Percentiles rank a stretch among this genome's conserved stretches.
Conservation (phyloP, 2,113 vertebrate species). For the Sinocyclocheilus grahami region DNA sequence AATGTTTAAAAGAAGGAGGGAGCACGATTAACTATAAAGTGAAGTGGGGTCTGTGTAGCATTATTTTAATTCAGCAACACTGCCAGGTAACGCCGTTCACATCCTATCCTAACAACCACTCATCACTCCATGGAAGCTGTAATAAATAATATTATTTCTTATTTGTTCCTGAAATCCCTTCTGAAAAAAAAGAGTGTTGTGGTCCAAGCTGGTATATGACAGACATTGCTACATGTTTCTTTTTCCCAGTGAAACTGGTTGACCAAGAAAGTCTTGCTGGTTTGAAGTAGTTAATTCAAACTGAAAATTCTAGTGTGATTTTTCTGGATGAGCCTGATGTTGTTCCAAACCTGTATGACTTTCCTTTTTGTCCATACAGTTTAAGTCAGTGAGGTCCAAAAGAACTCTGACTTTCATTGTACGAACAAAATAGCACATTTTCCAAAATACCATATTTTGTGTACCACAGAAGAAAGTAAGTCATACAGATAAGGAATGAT, state of each 20-base stretch:
- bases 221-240: not conserved
- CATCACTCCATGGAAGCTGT: not conserved
- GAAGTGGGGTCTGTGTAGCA: not conserved
- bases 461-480: not conserved
- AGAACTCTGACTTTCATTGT: not conserved
- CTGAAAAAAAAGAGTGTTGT: not conserved
- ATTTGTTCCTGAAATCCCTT: not conserved
- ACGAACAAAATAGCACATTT: not conserved
- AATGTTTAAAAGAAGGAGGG: not conserved
- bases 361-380: not conserved
- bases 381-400: not conserved
- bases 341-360: conserved; percentile 1
- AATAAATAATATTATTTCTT: not conserved
- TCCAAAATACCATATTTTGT: not conserved
- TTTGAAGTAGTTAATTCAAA: not conserved
- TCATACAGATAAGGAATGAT: not conserved
- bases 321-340: not conserved
- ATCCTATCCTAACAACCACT: not conserved
- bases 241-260: not conserved
- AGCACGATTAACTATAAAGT: not conserved
- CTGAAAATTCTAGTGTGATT: not conserved
- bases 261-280: not conserved
- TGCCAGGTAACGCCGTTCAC: not conserved
- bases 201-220: not conserved
- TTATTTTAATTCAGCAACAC: not conserved